Evolutionary conservation across 2,113 vertebrate species (phyloP).

Genomic region (Prinia subflava): DNA sequence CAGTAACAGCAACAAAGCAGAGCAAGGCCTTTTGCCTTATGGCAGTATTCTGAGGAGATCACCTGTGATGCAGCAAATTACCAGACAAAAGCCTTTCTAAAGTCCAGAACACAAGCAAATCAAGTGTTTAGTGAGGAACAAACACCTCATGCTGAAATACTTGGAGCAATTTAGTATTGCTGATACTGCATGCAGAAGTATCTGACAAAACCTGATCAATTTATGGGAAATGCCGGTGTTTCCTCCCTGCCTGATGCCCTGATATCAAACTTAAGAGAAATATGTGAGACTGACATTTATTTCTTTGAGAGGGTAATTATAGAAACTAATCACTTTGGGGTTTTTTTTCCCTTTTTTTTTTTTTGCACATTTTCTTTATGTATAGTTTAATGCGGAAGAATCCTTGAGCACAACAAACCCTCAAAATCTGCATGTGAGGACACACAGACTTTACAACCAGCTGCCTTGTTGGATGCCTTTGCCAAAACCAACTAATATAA

Average conservation of each 20-base stretch:
- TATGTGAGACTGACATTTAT: background rate
- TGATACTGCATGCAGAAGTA: background rate
- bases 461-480: background rate
- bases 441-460: background rate
- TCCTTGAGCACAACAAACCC: background rate
- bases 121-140: background rate
- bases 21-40: background rate
- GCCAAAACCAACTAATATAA: background rate
- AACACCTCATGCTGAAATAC: background rate
- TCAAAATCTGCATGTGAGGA: background rate
- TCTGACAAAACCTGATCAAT: background rate
- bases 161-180: background rate
- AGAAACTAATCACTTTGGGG: background rate
- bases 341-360: background rate
- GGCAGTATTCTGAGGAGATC: background rate
- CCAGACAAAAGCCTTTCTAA: background rate
- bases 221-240: background rate
- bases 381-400: background rate
- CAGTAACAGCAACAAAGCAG: background rate
- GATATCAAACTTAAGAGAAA: background rate
- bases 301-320: background rate
- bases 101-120: background rate
- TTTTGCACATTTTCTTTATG: background rate
- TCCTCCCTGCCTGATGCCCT: background rate
- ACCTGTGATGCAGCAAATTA: background rate